These are phyloP conservation scores for Anguilla rostrata DNA, from an alignment of 2,113 vertebrate genomes.

Conservation along the genomic window DNA sequence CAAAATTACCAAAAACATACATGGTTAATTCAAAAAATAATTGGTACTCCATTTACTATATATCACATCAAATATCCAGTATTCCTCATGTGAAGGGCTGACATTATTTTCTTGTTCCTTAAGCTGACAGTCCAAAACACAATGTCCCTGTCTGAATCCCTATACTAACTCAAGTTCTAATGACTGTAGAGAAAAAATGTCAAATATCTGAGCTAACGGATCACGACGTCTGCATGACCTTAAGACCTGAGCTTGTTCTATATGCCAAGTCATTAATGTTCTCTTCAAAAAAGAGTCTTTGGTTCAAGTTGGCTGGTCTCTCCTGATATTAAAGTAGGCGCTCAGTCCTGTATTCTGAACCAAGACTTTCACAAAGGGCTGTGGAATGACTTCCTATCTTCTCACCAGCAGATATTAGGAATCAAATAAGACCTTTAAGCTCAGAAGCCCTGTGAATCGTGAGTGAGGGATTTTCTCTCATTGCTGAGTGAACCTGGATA, in stretches of 20 bases:
- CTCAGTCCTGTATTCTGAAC: conserved; percentile 22
- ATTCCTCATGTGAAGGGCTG: background rate
- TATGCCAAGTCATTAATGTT: conserved; percentile 7
- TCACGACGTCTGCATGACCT: background rate
- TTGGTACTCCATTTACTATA: background rate
- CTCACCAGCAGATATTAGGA: conserved; percentile 19
- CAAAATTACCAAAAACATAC: background rate
- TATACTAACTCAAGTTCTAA: background rate
- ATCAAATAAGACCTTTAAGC: conserved; percentile 18
- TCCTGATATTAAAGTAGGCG: conserved; percentile 37
- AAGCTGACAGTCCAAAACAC: background rate
- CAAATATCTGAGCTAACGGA: background rate
- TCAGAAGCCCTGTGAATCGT: conserved; percentile 13
- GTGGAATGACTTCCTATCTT: conserved; percentile 23
- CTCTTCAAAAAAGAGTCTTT: conserved; percentile 16
- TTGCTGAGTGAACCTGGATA: conserved; percentile 17
- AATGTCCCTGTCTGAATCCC: background rate
- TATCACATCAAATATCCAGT: background rate
- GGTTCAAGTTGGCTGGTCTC: conserved; percentile 24
- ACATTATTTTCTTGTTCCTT: background rate
- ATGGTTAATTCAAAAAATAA: background rate
- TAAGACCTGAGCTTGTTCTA: background rate
- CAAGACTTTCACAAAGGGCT: background rate
- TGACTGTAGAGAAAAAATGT: background rate
- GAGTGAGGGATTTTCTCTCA: conserved; percentile 23